Percentiles rank a stretch among this genome's conserved stretches.
These are phyloP conservation scores for Polietes domitor DNA, from an alignment of 2,888 invertebrate genomes.

Conservation along the genomic window DNA sequence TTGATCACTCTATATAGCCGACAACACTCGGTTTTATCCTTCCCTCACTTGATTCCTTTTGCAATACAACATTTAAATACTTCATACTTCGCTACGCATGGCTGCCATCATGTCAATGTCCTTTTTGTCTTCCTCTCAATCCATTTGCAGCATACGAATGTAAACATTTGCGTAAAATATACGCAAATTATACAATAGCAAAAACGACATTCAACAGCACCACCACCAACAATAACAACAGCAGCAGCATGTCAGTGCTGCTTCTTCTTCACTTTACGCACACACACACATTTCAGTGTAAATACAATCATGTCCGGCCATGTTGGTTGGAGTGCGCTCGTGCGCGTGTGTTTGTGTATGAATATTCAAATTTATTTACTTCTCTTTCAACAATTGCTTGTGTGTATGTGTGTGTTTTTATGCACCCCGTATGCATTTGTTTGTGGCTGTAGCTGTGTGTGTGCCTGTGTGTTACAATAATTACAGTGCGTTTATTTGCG, in stretches of 20 bases:
- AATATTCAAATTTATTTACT: constrained; percentile 4
- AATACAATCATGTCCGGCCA: not conserved
- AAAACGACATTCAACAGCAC: not conserved
- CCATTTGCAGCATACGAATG: not conserved
- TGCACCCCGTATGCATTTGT: not conserved
- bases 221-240: not conserved
- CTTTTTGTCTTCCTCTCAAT: not conserved
- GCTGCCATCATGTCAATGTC: not conserved
- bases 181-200: constrained; percentile 24
- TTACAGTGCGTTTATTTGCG: constrained; percentile 35
- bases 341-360: not conserved
- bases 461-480: not conserved
- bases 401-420: not conserved
- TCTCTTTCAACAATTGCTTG: not conserved
- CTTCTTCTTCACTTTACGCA: not conserved
- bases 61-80: too few relatives aligned
- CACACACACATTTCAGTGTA: not conserved
- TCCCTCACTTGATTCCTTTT: too few relatives aligned
- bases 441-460: too few relatives aligned
- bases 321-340: not conserved
- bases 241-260: not conserved
- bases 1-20: too few relatives aligned
- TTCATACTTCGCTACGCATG: too few relatives aligned
- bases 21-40: not conserved
- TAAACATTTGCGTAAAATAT: constrained; percentile 40